Evolutionary conservation across 1,140 invertebrate genomes (phyloP).

Genomic region (Brachystomella parvula): DNA sequence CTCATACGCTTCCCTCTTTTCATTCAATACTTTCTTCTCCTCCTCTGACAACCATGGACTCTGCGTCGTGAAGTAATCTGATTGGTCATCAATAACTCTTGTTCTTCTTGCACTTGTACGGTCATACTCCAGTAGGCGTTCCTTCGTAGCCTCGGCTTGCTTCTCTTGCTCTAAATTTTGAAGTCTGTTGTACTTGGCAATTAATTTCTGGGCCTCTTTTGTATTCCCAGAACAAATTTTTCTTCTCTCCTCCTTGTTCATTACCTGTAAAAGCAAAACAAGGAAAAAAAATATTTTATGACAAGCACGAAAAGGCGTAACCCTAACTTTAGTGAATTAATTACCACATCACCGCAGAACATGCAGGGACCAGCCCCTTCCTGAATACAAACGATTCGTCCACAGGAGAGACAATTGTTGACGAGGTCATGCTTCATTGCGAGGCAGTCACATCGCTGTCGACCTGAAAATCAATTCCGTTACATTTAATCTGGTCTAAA

Average conservation of each 20-base stretch:
- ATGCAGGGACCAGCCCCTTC: slow-evolving; percentile 63
- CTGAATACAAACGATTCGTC: slow-evolving; percentile 87
- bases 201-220: slow-evolving; percentile 28
- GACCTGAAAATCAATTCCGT: slow-evolving; percentile 49
- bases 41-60: slow-evolving; percentile 68
- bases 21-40: slow-evolving; percentile 59
- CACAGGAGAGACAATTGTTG: slow-evolving; percentile 90
- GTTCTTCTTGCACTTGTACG: slow-evolving; percentile 74
- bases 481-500: background rate
- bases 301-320: background rate
- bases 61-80: slow-evolving; percentile 79
- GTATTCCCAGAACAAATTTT: slow-evolving; percentile 23
- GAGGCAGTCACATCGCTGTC: slow-evolving; percentile 84
- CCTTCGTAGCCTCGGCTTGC: slow-evolving; percentile 67
- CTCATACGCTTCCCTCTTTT: slow-evolving; percentile 52
- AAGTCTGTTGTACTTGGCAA: slow-evolving; percentile 29
- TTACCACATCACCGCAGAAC: slow-evolving; percentile 71
- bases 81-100: slow-evolving; percentile 87
- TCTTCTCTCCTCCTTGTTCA: slow-evolving; percentile 55
- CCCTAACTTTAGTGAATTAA: slow-evolving; percentile 19
- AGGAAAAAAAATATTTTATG: background rate
- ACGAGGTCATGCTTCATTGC: slow-evolving; percentile 81
- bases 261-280: slow-evolving; percentile 42
- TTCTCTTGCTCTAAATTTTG: slow-evolving; percentile 35
- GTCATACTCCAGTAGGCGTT: slow-evolving; percentile 79